phyloP scores from a whole-genome alignment of 2,113 vertebrate species.

The Epinephelus fuscoguttatus region DNA sequence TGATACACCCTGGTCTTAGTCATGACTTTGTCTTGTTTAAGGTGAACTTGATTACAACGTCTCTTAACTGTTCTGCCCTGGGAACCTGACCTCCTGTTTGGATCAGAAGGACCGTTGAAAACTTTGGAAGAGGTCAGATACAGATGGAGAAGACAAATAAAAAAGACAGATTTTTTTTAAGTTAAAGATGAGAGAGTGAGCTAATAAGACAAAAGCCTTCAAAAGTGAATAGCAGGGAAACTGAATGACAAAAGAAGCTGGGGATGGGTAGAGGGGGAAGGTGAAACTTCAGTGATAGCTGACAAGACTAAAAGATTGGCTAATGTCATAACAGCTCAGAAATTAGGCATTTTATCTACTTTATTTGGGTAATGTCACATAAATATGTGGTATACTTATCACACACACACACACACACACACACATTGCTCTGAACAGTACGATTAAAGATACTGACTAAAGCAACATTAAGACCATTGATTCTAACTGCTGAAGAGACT shows the following conservation, averaged over 20 bases:
- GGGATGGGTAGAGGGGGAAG: not conserved
- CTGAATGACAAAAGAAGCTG: constrained; percentile 10
- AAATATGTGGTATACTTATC: not conserved
- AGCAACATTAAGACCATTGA: not conserved
- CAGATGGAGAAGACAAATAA: not conserved
- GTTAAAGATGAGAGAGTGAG: not conserved
- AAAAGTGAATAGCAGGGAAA: constrained; percentile 1
- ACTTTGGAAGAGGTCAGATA: not conserved
- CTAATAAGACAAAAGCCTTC: constrained; percentile 5
- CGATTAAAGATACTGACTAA: not conserved
- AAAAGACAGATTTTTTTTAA: not conserved
- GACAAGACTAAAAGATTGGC: not conserved
- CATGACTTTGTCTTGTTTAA: too few species aligned
- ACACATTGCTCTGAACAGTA: not conserved
- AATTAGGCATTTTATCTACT: not conserved
- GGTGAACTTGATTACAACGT: too few species aligned
- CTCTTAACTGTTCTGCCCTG: not conserved
- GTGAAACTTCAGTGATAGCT: not conserved
- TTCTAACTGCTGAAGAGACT: not conserved
- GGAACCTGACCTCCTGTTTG: not conserved
- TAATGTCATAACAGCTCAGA: not conserved
- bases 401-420: not conserved
- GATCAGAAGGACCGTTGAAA: not conserved
- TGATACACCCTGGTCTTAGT: too few species aligned
- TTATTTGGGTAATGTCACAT: not conserved